Evolutionary conservation across 2,888 invertebrate genomes (phyloP).

Genomic region (Julus scandinavius): DNA sequence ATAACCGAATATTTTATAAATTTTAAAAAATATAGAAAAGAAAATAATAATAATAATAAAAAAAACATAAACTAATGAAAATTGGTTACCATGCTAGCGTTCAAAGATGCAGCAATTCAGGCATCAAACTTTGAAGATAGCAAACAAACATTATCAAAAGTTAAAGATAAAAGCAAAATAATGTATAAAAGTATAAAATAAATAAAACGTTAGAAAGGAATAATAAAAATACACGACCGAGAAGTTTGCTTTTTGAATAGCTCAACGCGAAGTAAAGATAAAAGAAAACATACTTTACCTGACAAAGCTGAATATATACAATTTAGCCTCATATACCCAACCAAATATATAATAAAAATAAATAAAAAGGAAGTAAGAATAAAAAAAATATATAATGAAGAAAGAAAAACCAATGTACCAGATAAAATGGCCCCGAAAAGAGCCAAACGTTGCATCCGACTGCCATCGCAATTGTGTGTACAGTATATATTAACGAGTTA

Average conservation of each 20-base stretch:
- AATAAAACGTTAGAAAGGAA: neutral
- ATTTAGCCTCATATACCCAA: neutral
- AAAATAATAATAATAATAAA: neutral
- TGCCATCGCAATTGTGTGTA: neutral
- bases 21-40: neutral
- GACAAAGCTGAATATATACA: constrained; percentile 18
- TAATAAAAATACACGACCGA: constrained; percentile 22
- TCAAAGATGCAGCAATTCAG: constrained; percentile 35
- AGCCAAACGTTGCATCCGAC: neutral
- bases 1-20: neutral
- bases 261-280: neutral
- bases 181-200: constrained; percentile 6
- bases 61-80: neutral
- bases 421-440: neutral
- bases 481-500: neutral
- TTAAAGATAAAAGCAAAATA: neutral
- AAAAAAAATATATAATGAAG: neutral
- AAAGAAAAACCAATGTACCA: constrained; percentile 17
- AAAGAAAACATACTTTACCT: constrained; percentile 36
- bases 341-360: neutral
- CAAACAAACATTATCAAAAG: constrained; percentile 29
- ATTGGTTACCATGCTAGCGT: constrained; percentile 1
- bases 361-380: neutral
- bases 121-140: constrained; percentile 35
- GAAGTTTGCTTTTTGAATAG: constrained; percentile 6